Percentiles rank a stretch among this genome's conserved stretches.
Conservation (phyloP, 92 coral and sea anemone species). For the Virgularia gustaviana region DNA sequence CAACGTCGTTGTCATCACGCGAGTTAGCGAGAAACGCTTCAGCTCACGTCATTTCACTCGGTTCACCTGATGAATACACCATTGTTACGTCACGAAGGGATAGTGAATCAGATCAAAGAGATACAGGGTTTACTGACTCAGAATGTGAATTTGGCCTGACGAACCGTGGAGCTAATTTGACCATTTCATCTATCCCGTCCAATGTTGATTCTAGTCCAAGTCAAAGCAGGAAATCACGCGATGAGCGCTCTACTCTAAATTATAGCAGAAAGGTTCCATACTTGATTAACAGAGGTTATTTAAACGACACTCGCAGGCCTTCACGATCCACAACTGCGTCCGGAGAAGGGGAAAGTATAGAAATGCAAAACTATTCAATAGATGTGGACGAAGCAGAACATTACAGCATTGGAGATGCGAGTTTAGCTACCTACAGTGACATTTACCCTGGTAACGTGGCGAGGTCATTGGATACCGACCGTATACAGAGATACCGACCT, state of each 20-base stretch:
- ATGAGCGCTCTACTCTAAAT: slow-evolving; percentile 5
- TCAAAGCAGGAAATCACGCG: not conserved
- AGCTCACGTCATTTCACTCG: slow-evolving; percentile 49
- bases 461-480: slow-evolving; percentile 69
- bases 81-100: slow-evolving; percentile 53
- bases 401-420: slow-evolving; percentile 88
- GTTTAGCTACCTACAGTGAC: slow-evolving; percentile 83
- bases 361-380: slow-evolving; percentile 32
- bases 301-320: slow-evolving; percentile 6
- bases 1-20: slow-evolving; percentile 29
- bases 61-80: slow-evolving; percentile 56
- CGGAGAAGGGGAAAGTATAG: slow-evolving; percentile 30
- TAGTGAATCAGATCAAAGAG: slow-evolving; percentile 74
- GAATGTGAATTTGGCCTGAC: slow-evolving; percentile 83
- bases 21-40: slow-evolving; percentile 51
- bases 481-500: slow-evolving; percentile 69
- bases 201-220: not conserved
- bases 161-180: slow-evolving; percentile 40
- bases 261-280: slow-evolving; percentile 30
- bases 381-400: slow-evolving; percentile 71
- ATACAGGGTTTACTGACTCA: slow-evolving; percentile 93
- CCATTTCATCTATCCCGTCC: slow-evolving; percentile 27
- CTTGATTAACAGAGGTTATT: slow-evolving; percentile 23
- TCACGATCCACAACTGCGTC: slow-evolving; percentile 34
- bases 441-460: slow-evolving; percentile 47